Base-by-base conservation (phyloP, 1,140 invertebrate species). In the Sycophila sp. region DNA sequence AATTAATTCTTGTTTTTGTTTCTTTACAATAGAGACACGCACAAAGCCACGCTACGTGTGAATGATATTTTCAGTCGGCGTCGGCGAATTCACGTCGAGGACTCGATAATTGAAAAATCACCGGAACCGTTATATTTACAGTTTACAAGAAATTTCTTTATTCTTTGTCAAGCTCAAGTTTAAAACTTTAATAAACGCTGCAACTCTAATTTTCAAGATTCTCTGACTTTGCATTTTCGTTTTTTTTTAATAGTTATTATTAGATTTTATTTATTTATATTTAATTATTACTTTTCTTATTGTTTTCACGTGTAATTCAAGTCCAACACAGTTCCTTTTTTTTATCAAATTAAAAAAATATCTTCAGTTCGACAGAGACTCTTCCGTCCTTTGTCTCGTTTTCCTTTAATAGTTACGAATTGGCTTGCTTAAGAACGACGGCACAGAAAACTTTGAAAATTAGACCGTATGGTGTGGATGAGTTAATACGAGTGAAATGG, bases 301-400 rank as follows among this genome's bases (percentile, higher is more conserved):
- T 38, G 11, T 53, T 38, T 53, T 42, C 10, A 53, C 34, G 32
- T n/a, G 17, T 53, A 53, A 56, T 66, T 58, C 24, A 58, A 59
- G 40, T 17, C 49, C 30, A 49, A 49, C 40, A 42, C 24, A 19
- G 36, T 26, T 55, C n/a, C n/a, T n/a, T n/a, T 38, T 11, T 32
- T 22, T 53, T 63, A 63, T 45, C 4, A 69, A 71, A 71, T 64
- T 71, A 64, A 71, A 65, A 71, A 71, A 64, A 71, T 71, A 64
- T 58, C 13, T 55, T 56, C 40, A 56, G 30, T 49, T 58, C 19
- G n/a, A 49, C 59, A 34, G 51, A 70, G 38, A 45, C 49, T 55
- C n/a, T 56, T 40, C 7, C 58, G 15, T 15, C 13, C 38, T 53
- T 53, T 53, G 22, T 36, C 28, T 22, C n/a, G n/a, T 59, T 49